These are phyloP conservation scores for Drosophila melanosoma DNA, from an alignment of 2,888 invertebrate species.

Conservation along the genomic window DNA sequence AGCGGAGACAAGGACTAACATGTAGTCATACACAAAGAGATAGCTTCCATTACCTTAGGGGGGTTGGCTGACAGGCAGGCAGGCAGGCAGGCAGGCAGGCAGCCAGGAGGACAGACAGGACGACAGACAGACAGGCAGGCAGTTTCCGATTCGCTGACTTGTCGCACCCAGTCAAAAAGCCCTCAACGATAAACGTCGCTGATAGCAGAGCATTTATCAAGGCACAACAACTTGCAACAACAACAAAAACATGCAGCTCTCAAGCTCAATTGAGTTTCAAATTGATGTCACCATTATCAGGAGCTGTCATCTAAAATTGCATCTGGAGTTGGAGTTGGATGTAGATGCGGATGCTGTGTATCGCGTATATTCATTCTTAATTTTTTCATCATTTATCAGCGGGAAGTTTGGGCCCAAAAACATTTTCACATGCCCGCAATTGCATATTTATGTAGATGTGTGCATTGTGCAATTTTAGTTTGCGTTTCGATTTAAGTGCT, in stretches of 20 bases:
- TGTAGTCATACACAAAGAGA: constrained; percentile 13
- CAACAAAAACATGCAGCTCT: constrained; percentile 35
- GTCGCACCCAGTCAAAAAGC: constrained; percentile 70
- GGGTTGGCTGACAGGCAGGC: constrained; percentile 20
- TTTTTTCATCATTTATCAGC: constrained; percentile 78
- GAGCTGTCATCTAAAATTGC: constrained; percentile 80
- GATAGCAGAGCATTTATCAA: constrained; percentile 77
- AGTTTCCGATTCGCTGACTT: constrained; percentile 76
- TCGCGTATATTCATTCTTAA: constrained; percentile 69
- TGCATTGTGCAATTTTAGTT: constrained; percentile 76
- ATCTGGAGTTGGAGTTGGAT: constrained; percentile 3
- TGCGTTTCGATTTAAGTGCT: constrained; percentile 78
- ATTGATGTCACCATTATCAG: constrained; percentile 84
- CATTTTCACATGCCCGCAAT: constrained; percentile 74
- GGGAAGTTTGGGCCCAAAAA: constrained; percentile 27
- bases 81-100: constrained; percentile 1
- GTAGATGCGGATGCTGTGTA: constrained; percentile 17
- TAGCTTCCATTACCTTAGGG: constrained; percentile 50
- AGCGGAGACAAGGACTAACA: constrained; percentile 19
- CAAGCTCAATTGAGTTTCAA: constrained; percentile 84
- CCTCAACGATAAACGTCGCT: constrained; percentile 72
- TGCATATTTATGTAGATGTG: constrained; percentile 80
- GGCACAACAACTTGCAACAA: constrained; percentile 55
- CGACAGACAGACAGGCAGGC: constrained; percentile 8
- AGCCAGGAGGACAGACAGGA: background rate